These are phyloP conservation scores for Synaphobranchus kaupii DNA, from an alignment of 2,797 vertebrate species.

Conservation along the genomic window DNA sequence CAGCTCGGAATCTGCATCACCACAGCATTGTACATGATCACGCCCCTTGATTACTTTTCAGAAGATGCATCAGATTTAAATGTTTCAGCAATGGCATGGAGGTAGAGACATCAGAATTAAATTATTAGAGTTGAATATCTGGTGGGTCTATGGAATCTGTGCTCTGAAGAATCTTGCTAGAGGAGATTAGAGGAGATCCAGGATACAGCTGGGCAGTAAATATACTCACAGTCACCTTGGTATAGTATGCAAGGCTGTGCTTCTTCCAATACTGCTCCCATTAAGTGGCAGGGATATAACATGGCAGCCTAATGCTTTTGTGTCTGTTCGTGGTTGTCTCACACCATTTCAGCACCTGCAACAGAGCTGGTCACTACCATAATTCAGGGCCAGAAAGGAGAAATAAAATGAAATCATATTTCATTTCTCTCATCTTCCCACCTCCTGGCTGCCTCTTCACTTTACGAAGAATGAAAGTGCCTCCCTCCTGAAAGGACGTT, in stretches of 20 bases:
- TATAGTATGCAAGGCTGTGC: background rate
- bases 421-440: background rate
- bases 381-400: background rate
- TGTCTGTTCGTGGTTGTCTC: background rate
- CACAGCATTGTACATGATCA: background rate
- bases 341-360: background rate
- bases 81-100: background rate
- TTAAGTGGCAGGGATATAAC: background rate
- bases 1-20: background rate
- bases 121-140: background rate
- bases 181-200: background rate
- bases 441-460: background rate
- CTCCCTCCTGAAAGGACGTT: slow-evolving; percentile 10
- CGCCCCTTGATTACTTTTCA: background rate
- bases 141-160: background rate
- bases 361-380: background rate
- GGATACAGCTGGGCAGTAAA: background rate
- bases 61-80: background rate
- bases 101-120: background rate
- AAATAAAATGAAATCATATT: slow-evolving; percentile 19
- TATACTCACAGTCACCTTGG: background rate
- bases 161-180: background rate
- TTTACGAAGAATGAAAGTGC: background rate
- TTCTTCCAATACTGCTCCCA: background rate
- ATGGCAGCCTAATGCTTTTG: background rate